phyloP scores from a whole-genome alignment of 2,113 vertebrate genomes.

The Mesoclemmys tuberculata region DNA sequence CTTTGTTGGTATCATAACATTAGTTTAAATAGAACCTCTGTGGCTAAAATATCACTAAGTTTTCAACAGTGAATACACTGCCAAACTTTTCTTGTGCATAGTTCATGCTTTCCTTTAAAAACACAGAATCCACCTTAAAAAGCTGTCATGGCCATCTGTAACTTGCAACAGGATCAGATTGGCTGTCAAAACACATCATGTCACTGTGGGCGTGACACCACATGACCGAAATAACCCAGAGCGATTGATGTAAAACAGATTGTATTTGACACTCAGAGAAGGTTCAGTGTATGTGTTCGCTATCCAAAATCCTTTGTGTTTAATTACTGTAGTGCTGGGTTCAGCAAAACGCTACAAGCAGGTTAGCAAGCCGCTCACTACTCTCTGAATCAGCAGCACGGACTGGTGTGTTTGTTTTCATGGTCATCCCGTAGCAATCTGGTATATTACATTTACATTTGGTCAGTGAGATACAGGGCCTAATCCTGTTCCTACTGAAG shows the following conservation, averaged over 20 bases:
- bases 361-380: not conserved
- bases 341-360: not conserved
- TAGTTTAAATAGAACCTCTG: not conserved
- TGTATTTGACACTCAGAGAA: not conserved
- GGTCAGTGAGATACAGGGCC: not conserved
- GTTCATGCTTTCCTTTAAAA: not conserved
- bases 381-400: slow-evolving; percentile 6
- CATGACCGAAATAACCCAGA: slow-evolving; percentile 9
- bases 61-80: not conserved
- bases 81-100: not conserved
- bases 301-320: not conserved
- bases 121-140: not conserved
- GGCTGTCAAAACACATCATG: slow-evolving; percentile 28
- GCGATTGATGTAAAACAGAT: not conserved
- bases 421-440: accelerated
- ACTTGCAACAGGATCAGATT: not conserved
- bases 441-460: not conserved
- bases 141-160: not conserved
- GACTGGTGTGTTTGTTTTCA: not conserved
- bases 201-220: not conserved
- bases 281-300: not conserved
- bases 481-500: not conserved
- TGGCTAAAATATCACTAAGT: not conserved
- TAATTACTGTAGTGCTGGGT: not conserved
- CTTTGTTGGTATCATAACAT: not conserved